Base-by-base conservation (phyloP, 2,888 invertebrate species). In the Lasioglossum villosulum region DNA sequence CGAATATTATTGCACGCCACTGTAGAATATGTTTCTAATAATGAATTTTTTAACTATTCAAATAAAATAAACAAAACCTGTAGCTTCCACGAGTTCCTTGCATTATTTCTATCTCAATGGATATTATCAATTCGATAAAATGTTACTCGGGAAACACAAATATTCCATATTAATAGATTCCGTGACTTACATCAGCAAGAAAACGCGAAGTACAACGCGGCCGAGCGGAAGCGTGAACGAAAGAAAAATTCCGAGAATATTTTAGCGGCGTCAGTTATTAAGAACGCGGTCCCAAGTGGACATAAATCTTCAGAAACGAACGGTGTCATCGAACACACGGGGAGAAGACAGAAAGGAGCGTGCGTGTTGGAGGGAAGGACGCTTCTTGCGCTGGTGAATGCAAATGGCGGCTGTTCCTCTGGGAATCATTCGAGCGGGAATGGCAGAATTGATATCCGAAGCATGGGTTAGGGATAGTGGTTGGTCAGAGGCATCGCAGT, bases 391-490 rank as follows among this genome's bases (percentile, higher is more conserved):
- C 19, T 66, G 70, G 16, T 27, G 79, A 70, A 86, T 86, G 84
- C 70, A 77, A 84, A 79, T 86, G 75, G 78, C 75, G 56, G 68
- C 59, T 42, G 63, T 70, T 75, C 87, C 83, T 66, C 59, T 56
- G 88, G 83, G 87, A 89, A 82, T 78, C 80, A 59, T 83, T 89
- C 76, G 82, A 71, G 42, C 83, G 78, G 89, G 83, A 90, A 89
- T 82, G 80, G 78, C 52, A 78, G 75, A 90, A 90, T 90, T 90
- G 90, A 90, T 90, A 90, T 86, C 78, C 86, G 76, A 81, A 39
- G 72, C 86, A 78, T 87, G 86, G 86, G 90, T 81, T 85, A 86
- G 76, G 83, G 75, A 71, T 37, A 79, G 80, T 79, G 88, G 80
- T 80, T 80, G 86, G 82, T 76, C 86, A 73, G 82, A 86, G 82